Evolutionary conservation across 30 jellyfish, hydroid and myxozoan genomes (phyloP).

Genomic region (Sanderia malayensis): DNA sequence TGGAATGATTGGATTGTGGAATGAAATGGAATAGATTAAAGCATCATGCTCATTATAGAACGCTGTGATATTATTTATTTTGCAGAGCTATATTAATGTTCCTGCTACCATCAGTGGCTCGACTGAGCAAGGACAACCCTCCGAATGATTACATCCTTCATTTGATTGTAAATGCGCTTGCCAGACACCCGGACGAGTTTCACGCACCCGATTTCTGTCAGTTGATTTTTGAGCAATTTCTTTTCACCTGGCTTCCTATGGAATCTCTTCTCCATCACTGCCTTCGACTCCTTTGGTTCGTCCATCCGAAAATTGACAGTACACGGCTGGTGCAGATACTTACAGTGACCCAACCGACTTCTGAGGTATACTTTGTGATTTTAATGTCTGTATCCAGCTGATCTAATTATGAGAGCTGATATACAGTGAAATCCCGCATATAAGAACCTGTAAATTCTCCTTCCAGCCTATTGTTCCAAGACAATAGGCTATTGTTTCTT

Average conservation of each 20-base stretch:
- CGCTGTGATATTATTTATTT: too few relatives aligned
- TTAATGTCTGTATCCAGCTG: too few relatives aligned
- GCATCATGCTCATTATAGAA: too few relatives aligned
- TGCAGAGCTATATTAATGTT: constrained; percentile 45
- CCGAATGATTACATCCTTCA: constrained; percentile 52
- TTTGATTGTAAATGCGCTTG: constrained; percentile 34
- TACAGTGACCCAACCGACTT: constrained; percentile 78
- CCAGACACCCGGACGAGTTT: constrained; percentile 68
- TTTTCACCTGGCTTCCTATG: constrained; percentile 74
- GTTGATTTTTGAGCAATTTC: constrained; percentile 70
- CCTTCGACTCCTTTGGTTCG: constrained; percentile 75
- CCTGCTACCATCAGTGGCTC: constrained; percentile 62
- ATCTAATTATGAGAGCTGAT: too few relatives aligned
- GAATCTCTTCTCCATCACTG: constrained; percentile 71
- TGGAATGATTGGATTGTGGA: too few relatives aligned
- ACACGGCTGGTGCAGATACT: constrained; percentile 62
- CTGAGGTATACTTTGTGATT: too few relatives aligned
- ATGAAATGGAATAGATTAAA: too few relatives aligned
- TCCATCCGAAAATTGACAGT: constrained; percentile 72
- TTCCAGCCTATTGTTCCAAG: too few relatives aligned
- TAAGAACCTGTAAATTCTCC: too few relatives aligned
- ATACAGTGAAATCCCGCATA: too few relatives aligned
- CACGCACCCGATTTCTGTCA: constrained; percentile 39
- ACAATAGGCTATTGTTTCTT: too few relatives aligned
- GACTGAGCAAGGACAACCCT: constrained; percentile 48